Evolutionary conservation across 2,113 vertebrate species (phyloP).

Genomic region (Sylvilagus bachmani): DNA sequence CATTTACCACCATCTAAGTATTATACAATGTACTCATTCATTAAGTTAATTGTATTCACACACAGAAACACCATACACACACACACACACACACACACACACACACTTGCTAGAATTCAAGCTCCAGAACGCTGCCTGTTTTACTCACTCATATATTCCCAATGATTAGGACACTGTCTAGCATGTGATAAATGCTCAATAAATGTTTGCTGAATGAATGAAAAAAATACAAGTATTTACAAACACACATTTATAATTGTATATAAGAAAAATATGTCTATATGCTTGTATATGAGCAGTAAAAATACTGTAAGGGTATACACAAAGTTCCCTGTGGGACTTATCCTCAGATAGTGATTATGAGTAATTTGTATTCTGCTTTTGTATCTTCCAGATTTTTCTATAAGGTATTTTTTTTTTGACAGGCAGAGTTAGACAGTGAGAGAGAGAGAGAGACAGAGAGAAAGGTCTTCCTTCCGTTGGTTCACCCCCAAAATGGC

Average conservation of each 20-base stretch:
- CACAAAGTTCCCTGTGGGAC: neutral
- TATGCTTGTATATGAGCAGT: neutral
- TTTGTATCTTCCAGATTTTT: neutral
- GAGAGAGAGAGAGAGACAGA: no score
- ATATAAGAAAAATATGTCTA: neutral
- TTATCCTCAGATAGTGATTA: neutral
- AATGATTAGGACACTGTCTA: neutral
- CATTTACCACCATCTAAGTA: neutral
- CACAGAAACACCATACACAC: neutral
- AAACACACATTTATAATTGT: neutral
- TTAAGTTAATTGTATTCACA: neutral
- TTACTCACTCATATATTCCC: neutral
- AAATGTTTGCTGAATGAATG: neutral
- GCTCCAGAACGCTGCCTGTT: neutral
- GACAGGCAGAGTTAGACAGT: no score
- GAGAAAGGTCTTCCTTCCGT: no score
- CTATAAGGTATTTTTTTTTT: neutral
- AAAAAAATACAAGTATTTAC: neutral
- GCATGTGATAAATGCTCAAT: neutral
- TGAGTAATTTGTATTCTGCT: neutral
- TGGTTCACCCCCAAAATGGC: no score
- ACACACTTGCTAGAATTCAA: neutral
- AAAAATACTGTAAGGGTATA: neutral
- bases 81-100: neutral
- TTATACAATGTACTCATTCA: neutral